These are phyloP conservation scores for Morelia viridis DNA, from an alignment of 2,797 vertebrate genomes.

Conservation along the genomic window DNA sequence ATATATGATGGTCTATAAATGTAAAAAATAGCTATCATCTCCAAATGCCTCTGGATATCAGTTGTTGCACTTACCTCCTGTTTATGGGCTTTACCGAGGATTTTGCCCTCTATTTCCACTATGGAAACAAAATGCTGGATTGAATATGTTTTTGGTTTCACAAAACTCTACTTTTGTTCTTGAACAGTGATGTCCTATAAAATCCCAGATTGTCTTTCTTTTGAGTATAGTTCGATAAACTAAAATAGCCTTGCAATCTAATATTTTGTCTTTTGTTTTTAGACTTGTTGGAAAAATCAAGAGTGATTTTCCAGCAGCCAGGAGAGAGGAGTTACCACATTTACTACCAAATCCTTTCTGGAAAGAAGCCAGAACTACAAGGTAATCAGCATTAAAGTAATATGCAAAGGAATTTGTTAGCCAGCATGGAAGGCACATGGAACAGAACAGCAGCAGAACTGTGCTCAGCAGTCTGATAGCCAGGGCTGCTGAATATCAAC, in stretches of 20 bases:
- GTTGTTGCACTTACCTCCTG: neutral
- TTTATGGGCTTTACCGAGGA: neutral
- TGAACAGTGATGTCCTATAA: neutral
- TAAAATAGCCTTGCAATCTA: neutral
- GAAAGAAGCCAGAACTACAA: constrained; percentile 91
- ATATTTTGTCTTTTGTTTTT: constrained; percentile 34
- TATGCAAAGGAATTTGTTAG: neutral
- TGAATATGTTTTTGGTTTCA: neutral
- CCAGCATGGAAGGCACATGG: neutral
- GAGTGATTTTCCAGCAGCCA: constrained; percentile 96
- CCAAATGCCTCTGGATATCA: neutral
- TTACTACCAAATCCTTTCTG: constrained; percentile 95
- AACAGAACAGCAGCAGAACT: neutral
- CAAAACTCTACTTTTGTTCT: neutral
- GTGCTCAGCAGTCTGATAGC: neutral
- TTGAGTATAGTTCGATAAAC: neutral
- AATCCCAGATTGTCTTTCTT: rapidly evolving
- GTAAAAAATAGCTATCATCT: neutral
- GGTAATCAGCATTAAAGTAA: constrained; percentile 70
- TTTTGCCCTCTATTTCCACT: neutral
- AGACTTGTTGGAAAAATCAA: constrained; percentile 97
- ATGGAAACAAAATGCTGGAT: neutral
- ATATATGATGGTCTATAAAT: neutral
- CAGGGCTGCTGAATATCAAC: neutral
- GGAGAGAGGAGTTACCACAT: constrained; percentile 93